Percentiles rank a stretch among this genome's conserved stretches.
phyloP scores from a whole-genome alignment of 2,888 invertebrate species.

The Cheilosia soror region DNA sequence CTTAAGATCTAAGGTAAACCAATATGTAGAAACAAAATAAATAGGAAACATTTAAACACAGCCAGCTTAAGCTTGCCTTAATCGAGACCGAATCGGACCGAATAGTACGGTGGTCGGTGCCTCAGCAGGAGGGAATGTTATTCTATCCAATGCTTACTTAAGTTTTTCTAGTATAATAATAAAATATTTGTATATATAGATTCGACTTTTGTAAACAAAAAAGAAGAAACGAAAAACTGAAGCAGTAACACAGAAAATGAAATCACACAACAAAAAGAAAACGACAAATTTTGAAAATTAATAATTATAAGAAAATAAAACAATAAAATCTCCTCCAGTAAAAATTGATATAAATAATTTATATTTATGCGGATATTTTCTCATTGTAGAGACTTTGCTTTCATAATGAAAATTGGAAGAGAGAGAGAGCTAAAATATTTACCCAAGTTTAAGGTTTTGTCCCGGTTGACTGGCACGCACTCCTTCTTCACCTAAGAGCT shows the following conservation, averaged over 20 bases:
- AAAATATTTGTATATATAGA: conserved; percentile 40
- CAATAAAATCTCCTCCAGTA: conserved; percentile 51
- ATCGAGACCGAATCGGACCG: conserved; percentile 73
- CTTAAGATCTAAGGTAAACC: conserved; percentile 39
- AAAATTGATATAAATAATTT: conserved; percentile 36
- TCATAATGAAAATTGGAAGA: conserved; percentile 43
- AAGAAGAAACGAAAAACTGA: conserved; percentile 16
- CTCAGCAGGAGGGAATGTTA: conserved; percentile 73
- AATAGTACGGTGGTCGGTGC: conserved; percentile 46
- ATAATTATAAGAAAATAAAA: background rate
- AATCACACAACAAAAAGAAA: conserved; percentile 32
- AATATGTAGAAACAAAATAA: conserved; percentile 30
- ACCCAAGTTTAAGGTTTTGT: conserved; percentile 99
- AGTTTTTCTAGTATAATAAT: conserved; percentile 69
- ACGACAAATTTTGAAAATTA: conserved; percentile 41
- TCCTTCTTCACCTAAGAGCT: conserved; percentile 97
- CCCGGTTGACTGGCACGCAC: conserved; percentile 91
- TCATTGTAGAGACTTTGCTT: conserved; percentile 17
- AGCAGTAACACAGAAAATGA: conserved; percentile 53
- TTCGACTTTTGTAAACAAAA: conserved; percentile 29
- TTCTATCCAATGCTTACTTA: conserved; percentile 75
- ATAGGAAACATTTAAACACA: conserved; percentile 57
- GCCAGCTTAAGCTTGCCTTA: conserved; percentile 76
- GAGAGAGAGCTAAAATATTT: conserved; percentile 85
- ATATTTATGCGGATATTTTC: conserved; percentile 31